phyloP scores from a whole-genome alignment of 1,140 invertebrate species.

The Aphelenchoides besseyi region DNA sequence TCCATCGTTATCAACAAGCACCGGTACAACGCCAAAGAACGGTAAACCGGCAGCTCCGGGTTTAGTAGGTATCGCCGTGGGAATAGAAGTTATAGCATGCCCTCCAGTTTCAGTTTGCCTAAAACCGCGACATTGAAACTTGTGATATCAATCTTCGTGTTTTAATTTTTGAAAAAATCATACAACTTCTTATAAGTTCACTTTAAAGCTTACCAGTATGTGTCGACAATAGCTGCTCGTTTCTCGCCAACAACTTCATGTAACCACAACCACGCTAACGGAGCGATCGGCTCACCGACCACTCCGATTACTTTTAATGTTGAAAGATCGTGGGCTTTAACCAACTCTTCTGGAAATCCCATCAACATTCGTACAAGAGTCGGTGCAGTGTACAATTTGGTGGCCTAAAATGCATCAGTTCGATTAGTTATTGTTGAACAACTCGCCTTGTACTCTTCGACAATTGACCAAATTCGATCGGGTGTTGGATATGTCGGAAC shows the following conservation, averaged over 20 bases:
- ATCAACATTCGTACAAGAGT: constrained; percentile 92
- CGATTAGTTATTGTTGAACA: constrained; percentile 5
- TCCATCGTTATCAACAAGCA: constrained; percentile 81
- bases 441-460: constrained; percentile 84
- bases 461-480: constrained; percentile 81
- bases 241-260: constrained; percentile 75
- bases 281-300: constrained; percentile 93
- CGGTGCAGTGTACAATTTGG: constrained; percentile 93
- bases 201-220: constrained; percentile 81
- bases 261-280: constrained; percentile 96
- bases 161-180: too few relatives aligned
- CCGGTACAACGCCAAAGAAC: constrained; percentile 89
- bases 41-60: constrained; percentile 91
- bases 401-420: constrained; percentile 64
- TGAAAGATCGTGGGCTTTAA: constrained; percentile 68
- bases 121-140: too few relatives aligned
- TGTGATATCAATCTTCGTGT: too few relatives aligned
- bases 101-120: constrained; percentile 59
- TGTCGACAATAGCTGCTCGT: constrained; percentile 79
- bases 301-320: constrained; percentile 80
- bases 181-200: not conserved
- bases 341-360: constrained; percentile 72
- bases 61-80: constrained; percentile 88
- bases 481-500: constrained; percentile 72
- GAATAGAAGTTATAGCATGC: constrained; percentile 83